phyloP scores from a whole-genome alignment of 1,140 invertebrate species.

The Scaptodrosophila lebanonensis region DNA sequence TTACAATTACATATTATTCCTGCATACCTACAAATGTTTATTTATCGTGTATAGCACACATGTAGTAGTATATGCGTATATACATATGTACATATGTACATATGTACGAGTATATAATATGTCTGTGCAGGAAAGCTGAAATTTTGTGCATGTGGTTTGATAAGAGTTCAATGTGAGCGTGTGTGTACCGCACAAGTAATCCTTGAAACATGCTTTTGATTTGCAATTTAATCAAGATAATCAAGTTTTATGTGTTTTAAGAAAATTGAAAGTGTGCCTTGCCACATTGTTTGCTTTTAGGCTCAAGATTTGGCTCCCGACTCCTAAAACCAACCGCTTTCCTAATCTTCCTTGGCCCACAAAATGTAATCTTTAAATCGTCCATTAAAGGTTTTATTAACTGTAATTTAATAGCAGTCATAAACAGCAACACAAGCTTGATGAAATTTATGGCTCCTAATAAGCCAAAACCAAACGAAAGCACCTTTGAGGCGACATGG shows the following conservation, averaged over 20 bases:
- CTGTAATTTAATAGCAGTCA: constrained; percentile 53
- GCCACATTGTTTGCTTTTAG: constrained; percentile 58
- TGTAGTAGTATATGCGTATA: too few species aligned
- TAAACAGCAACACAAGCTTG: too few species aligned
- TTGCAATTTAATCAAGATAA: constrained; percentile 76
- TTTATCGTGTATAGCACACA: too few species aligned
- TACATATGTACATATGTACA: constrained; percentile 17
- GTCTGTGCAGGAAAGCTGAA: constrained; percentile 27
- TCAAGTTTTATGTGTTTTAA: constrained; percentile 74
- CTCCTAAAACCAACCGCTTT: constrained; percentile 4
- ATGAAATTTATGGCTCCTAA: too few species aligned
- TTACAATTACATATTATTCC: constrained; percentile 69
- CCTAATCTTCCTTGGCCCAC: constrained; percentile 10
- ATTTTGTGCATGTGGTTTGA: constrained; percentile 44
- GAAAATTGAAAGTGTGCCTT: constrained; percentile 72
- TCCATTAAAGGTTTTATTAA: constrained; percentile 60
- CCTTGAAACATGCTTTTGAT: constrained; percentile 75
- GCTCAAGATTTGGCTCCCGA: neutral
- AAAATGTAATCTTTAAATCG: constrained; percentile 62
- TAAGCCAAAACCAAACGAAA: too few species aligned
- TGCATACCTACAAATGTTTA: constrained; percentile 56
- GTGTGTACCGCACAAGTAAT: constrained; percentile 57
- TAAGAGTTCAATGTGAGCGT: constrained; percentile 28
- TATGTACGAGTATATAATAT: constrained; percentile 12
- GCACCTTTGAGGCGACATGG: too few species aligned